A percentile compares a stretch with the other conserved stretches of the same genome.
Conservation (phyloP, 2,797 vertebrate species). For the Poecilia picta region DNA sequence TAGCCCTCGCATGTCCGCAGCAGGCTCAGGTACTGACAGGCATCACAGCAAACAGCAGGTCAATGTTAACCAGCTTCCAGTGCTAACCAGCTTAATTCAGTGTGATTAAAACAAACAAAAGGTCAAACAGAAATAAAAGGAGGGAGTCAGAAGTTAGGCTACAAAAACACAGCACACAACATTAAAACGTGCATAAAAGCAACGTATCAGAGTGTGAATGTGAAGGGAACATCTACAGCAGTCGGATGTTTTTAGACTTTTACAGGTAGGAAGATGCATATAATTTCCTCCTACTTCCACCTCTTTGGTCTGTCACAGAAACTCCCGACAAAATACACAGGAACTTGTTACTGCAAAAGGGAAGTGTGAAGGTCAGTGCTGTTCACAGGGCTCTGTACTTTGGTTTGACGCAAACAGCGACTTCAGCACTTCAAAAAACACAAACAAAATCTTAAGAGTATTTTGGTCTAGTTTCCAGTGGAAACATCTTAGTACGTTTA, state of each 20-base stretch:
- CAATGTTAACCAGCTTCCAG: background rate
- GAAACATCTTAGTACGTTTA: too few species aligned
- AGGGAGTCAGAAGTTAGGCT: background rate
- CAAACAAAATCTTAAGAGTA: too few species aligned
- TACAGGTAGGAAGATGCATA: background rate
- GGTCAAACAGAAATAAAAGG: background rate
- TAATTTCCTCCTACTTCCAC: background rate
- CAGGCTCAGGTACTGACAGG: slow-evolving; percentile 89
- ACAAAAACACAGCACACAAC: background rate
- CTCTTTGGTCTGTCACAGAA: background rate
- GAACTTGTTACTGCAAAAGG: background rate
- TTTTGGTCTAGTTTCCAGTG: too few species aligned
- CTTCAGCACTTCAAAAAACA: background rate
- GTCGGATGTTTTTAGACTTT: background rate
- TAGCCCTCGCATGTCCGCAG: slow-evolving; percentile 94
- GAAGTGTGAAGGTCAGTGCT: background rate
- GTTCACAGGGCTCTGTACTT: background rate
- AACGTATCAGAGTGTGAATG: background rate
- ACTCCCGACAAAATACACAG: background rate
- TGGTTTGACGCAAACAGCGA: background rate
- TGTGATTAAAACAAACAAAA: background rate
- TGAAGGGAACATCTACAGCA: background rate
- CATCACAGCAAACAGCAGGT: background rate
- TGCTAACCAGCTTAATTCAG: background rate
- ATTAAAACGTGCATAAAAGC: background rate